Base-by-base conservation (phyloP, 2,797 vertebrate species). In the Benthosema pterotum region DNA sequence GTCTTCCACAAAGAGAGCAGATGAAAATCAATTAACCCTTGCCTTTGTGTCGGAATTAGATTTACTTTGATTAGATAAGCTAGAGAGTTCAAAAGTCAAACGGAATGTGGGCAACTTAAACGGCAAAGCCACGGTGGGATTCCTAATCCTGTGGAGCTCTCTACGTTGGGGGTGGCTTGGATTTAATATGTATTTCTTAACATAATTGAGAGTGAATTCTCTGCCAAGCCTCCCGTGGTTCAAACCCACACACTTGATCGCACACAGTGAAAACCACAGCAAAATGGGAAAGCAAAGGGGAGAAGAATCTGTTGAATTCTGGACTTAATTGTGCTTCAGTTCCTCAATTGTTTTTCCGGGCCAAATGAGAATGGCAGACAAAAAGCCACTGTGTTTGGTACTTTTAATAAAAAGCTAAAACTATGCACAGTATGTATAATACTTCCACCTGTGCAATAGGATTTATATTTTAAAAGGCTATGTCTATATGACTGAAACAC, bases 91-190 rank as follows among this genome's bases (percentile, higher is more conserved):
- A 82, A 22, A 28, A 63, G 58, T 68, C 62, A 66, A 49, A 66
- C n/a, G 14, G 52, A 71, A 69, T 67, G 61, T n/a, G 65, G 63
- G 63, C 4, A 17, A 72, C 69, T 68, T 28, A 25, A 66, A 50
- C 42, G 67, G 62, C 74, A 77, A 82, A 77, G 66, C 80, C 79
- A 56, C 56, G 11, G 68, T 45, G 18, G 58, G 71, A 52, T 72
- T 65, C 57, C 58, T 83, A 67, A 84, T 86, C 70, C 70, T 25
- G 17, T 16, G 18, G 13, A 74, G 42, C 63, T 81, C 52, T 68
- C 63, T 32, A 42, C 5, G 19, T 60, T 57, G 17, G 55, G 45
- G 42, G 58, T n/a, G 65, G 65, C 69, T 78, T 78, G 75, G 79
- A 71, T 22, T 61, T 49, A 15, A 70, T 66, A 46, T 55, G 12